Evolutionary conservation across 1,140 invertebrate genomes (phyloP).

Genomic region (Pachyrhynchus sulphureomaculatus): DNA sequence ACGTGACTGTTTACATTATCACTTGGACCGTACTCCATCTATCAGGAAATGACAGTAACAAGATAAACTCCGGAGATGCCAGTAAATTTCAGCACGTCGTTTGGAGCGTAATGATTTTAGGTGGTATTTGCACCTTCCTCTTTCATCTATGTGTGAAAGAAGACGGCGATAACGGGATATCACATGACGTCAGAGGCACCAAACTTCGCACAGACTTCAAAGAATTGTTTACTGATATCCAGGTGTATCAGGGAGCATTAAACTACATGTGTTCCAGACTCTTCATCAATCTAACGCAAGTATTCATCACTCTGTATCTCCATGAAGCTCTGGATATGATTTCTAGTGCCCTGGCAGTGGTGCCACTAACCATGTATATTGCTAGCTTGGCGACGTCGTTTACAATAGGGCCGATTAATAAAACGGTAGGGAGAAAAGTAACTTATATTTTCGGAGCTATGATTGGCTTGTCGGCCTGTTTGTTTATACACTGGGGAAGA

Average conservation of each 20-base stretch:
- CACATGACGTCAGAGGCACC: constrained; percentile 46
- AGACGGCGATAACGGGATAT: constrained; percentile 41
- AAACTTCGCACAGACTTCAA: constrained; percentile 37
- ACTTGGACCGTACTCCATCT: constrained; percentile 59
- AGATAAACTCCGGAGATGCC: constrained; percentile 69
- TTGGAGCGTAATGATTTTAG: constrained; percentile 70
- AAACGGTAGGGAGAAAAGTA: constrained; percentile 20
- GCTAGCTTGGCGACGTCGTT: constrained; percentile 80
- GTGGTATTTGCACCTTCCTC: constrained; percentile 68
- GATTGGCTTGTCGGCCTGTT: constrained; percentile 64
- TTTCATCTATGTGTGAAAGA: constrained; percentile 79
- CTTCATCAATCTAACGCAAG: constrained; percentile 87
- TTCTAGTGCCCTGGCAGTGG: constrained; percentile 76
- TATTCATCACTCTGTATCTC: constrained; percentile 88
- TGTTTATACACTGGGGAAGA: constrained; percentile 68
- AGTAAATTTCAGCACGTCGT: constrained; percentile 78
- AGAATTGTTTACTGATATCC: constrained; percentile 36
- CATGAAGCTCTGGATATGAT: constrained; percentile 75
- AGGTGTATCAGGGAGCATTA: constrained; percentile 62
- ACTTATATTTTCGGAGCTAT: constrained; percentile 67
- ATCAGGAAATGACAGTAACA: constrained; percentile 53
- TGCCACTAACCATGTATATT: constrained; percentile 85
- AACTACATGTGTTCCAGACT: constrained; percentile 90
- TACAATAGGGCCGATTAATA: constrained; percentile 67
- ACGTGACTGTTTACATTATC: constrained; percentile 62